Evolutionary conservation across 2,113 vertebrate genomes (phyloP), one percentile per base, ranked within the genome.

Genomic region (Brachypodius melanocephalos): DNA sequence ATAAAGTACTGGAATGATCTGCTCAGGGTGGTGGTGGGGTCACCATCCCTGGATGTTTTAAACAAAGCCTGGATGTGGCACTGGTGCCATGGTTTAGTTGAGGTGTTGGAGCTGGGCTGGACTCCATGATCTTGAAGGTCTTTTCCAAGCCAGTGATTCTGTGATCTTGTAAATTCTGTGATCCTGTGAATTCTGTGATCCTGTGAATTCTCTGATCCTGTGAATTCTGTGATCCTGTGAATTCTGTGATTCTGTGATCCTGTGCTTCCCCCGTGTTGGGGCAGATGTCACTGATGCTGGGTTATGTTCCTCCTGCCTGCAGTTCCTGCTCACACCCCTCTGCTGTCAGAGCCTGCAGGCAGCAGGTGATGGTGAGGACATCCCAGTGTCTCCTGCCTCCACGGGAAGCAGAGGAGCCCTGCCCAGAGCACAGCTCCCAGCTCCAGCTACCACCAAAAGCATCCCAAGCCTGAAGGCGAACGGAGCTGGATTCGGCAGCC

Each of bases 231-330:
- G 32, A 51, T 5, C 34, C 14, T 36, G 22, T 25, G n/a, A 38
- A 31, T 31, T 51, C 26, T 52, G 51, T 31, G 29, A 54, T 31
- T 20, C 52, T 55, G 54, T 21, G 32, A 51, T 36, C 25, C n/a
- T 25, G n/a, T 40, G 36, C 8, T 17, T 49, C 20, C 48, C 38
- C 42, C 1, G 1, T 7, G 4, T 0, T 24, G 36, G 34, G 45
- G 20, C 58, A 32, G 42, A 42, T 12, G 29, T 9, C 26, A 1
- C 0, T 14, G 34, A 31, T 28, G 17, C 21, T 31, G 62, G 49
- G 45, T 6, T 22, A 3, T 7, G 3, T 36, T 49, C 45, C 15
- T 19, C 31, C 29, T 8, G 25, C 38, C n/a, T 42, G 26, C 32
- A 7, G 21, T 8, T 85, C 49, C 38, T 88, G 17, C 38, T 80